Evolutionary conservation across 2,888 invertebrate species (phyloP).

Genomic region (Mayetiola destructor): DNA sequence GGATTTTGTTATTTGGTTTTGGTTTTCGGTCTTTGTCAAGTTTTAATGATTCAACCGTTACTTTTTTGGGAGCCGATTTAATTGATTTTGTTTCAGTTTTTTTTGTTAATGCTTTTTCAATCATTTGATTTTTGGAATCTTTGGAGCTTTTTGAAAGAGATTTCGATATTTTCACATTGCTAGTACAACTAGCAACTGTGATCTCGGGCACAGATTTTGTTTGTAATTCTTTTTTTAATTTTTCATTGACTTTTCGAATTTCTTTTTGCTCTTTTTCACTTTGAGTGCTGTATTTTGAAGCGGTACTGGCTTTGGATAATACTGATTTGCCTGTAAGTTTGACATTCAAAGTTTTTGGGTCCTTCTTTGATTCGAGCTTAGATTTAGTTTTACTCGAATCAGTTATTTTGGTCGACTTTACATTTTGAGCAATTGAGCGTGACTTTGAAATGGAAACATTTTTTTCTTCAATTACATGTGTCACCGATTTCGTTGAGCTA

Average conservation of each 20-base stretch:
- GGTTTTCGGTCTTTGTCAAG: not conserved
- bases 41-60: not conserved
- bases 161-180: not conserved
- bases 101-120: not conserved
- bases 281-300: not conserved
- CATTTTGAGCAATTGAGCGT: conserved; percentile 20
- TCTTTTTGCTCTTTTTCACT: not conserved
- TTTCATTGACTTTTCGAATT: not conserved
- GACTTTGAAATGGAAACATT: conserved; percentile 5
- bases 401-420: not conserved
- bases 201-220: too few species aligned
- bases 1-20: too few species aligned
- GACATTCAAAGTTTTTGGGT: not conserved
- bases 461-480: too few species aligned
- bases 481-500: not conserved
- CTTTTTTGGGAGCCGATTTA: not conserved
- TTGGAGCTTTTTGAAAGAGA: not conserved
- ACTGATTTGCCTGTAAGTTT: not conserved
- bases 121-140: conserved; percentile 5
- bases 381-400: not conserved
- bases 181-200: not conserved
- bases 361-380: not conserved
- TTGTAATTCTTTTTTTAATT: not conserved
- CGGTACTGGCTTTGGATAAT: too few species aligned
- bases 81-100: not conserved